phyloP scores from a whole-genome alignment of 2,888 invertebrate species.

The Lampropteryx suffumata region DNA sequence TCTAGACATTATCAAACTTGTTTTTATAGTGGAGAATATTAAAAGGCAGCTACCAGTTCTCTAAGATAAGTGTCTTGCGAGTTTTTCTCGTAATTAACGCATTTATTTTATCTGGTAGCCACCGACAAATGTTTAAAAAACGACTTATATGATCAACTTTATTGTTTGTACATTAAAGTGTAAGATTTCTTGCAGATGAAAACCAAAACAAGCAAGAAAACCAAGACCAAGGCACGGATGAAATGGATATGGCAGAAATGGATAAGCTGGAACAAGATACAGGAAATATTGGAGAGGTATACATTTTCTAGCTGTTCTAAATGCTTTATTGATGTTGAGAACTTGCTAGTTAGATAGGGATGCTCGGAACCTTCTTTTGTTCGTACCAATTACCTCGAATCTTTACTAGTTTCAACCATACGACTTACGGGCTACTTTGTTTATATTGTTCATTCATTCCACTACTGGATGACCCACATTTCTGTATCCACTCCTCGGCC shows the following conservation, averaged over 20 bases:
- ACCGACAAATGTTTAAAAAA: constrained; percentile 32
- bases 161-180: constrained; percentile 1
- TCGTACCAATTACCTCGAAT: no score
- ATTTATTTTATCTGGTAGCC: constrained; percentile 32
- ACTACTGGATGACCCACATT: no score
- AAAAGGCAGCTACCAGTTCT: constrained; percentile 35
- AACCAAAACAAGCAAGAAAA: constrained; percentile 62
- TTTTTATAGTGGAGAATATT: constrained; percentile 73
- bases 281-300: constrained; percentile 77
- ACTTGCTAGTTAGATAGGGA: no score
- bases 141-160: not conserved
- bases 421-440: no score
- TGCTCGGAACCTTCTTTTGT: no score
- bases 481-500: no score
- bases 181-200: constrained; percentile 37
- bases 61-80: constrained; percentile 31
- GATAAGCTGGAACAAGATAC: constrained; percentile 78
- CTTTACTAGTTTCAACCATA: no score
- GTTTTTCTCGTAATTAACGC: constrained; percentile 31
- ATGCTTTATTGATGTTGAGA: no score
- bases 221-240: constrained; percentile 67
- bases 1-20: constrained; percentile 63
- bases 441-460: no score
- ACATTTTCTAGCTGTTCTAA: not conserved
- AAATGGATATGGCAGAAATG: constrained; percentile 80